These are phyloP conservation scores for Pseudocheirus occidentalis DNA, from an alignment of 2,797 vertebrate species.

Conservation along the genomic window DNA sequence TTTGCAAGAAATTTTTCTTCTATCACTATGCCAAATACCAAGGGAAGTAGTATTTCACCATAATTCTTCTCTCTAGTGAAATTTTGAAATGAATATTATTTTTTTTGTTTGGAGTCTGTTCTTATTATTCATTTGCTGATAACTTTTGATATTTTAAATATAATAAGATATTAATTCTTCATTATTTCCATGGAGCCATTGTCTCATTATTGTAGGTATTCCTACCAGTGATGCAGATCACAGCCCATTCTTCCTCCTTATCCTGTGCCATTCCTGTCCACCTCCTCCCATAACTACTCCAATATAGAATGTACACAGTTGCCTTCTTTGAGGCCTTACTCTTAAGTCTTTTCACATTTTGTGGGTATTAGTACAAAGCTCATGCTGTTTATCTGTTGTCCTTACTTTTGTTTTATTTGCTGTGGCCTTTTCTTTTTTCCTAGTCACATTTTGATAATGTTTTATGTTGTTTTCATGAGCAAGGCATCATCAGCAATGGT, in stretches of 20 bases:
- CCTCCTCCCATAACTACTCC: background rate
- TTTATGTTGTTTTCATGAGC: background rate
- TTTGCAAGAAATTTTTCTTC: background rate
- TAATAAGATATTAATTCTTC: background rate
- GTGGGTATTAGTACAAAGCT: background rate
- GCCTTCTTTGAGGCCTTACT: background rate
- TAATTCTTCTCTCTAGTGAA: slow-evolving; percentile 22
- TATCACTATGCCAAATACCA: background rate
- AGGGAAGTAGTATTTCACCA: slow-evolving; percentile 7
- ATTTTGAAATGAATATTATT: slow-evolving; percentile 17
- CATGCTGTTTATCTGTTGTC: background rate
- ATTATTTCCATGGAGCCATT: background rate
- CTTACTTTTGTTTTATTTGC: background rate
- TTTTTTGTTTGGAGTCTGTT: slow-evolving; percentile 13
- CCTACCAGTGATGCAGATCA: background rate
- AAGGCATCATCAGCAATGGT: background rate
- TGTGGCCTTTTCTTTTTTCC: background rate
- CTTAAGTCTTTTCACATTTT: background rate
- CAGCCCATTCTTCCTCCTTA: background rate
- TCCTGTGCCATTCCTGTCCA: background rate
- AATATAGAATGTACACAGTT: background rate
- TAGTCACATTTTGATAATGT: background rate
- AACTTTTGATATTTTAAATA: slow-evolving; percentile 1
- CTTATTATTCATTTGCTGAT: slow-evolving; percentile 36
- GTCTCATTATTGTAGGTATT: background rate